phyloP scores from a whole-genome alignment of 2,797 vertebrate species.

The Hapalemur alaotrensis region DNA sequence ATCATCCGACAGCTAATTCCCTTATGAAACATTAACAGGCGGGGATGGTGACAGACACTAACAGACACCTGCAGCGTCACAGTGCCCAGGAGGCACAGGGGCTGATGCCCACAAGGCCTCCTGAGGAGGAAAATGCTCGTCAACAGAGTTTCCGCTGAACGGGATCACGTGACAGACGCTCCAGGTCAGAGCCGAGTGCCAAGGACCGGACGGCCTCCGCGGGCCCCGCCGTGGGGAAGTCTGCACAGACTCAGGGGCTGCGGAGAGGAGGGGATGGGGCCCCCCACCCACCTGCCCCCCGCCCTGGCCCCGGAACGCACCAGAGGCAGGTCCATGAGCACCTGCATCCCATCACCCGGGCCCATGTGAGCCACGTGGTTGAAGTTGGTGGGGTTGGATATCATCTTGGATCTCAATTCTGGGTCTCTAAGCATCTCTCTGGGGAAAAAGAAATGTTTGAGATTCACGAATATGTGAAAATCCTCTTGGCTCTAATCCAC shows the following conservation, averaged over 20 bases:
- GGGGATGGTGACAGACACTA: not conserved
- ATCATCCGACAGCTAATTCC: fast-evolving
- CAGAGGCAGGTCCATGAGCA: conserved; percentile 98
- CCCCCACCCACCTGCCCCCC: not conserved
- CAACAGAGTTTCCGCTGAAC: not conserved
- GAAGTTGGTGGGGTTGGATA: conserved; percentile 98
- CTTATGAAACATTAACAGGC: fast-evolving
- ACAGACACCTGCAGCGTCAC: not conserved
- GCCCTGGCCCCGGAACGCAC: conserved; percentile 82
- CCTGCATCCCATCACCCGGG: conserved; percentile 98
- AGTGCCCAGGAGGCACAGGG: too few relatives aligned
- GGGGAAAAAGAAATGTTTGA: not conserved
- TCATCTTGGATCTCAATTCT: conserved; percentile 95
- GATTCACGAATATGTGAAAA: not conserved
- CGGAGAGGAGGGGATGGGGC: not conserved
- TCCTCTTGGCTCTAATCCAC: not conserved
- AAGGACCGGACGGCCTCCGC: not conserved
- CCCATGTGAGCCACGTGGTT: conserved; percentile 99
- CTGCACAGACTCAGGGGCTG: too few relatives aligned
- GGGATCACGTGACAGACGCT: fast-evolving
- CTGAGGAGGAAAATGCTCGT: not conserved
- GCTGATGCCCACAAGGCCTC: not conserved
- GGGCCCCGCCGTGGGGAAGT: not conserved
- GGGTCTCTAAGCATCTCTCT: conserved; percentile 98
- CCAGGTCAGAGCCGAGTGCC: not conserved